Base-by-base conservation (phyloP, 2,888 invertebrate species). In the Synergus itoensis region DNA sequence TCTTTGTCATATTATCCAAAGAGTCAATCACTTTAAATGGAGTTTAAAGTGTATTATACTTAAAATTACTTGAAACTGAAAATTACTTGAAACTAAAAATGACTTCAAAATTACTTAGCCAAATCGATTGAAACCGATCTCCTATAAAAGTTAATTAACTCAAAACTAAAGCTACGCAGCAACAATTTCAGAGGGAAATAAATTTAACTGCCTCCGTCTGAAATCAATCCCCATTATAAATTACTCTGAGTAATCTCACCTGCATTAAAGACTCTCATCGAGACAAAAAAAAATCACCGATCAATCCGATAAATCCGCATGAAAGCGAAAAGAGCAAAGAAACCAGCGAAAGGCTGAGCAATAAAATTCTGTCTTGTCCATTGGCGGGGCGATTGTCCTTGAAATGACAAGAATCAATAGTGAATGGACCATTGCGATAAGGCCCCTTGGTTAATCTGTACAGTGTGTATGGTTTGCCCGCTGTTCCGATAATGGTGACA, bases 281-380 rank as follows among this genome's bases (percentile, higher is more conserved):
- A 48, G 69, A 48, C 21, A 45, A 69, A 69, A 69, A 69, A 48
- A 67, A 67, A 28, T 69, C 28, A 12, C 48, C 45, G 69, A 69
- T 69, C 69, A 69, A 48, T 69, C 16, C 48, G 48, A 69, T 69
- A 69, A 69, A 69, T 69, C 69, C 28, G 16, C 48, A 69, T 69
- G 69, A 69, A 48, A 69, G 69, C 28, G 69, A 69, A 69, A 69
- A 69, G 45, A 48, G 69, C 69, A 69, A 69, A 69, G 69, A 69
- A 48, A 48, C 14, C 48, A 48, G 69, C 28, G 69, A 69, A 69
- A 69, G 69, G 69, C 69, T 48, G 21, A 14, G 12, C 16, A 48
- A 79, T 81, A 80, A 83, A 83, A 83, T 80, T 80, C 80, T 82
- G 81, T 84, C 84, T 85, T 83, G 83, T 85, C 80, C 81, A 73